These are phyloP conservation scores for Lepus americanus DNA, from an alignment of 2,113 vertebrate genomes.

Conservation along the genomic window DNA sequence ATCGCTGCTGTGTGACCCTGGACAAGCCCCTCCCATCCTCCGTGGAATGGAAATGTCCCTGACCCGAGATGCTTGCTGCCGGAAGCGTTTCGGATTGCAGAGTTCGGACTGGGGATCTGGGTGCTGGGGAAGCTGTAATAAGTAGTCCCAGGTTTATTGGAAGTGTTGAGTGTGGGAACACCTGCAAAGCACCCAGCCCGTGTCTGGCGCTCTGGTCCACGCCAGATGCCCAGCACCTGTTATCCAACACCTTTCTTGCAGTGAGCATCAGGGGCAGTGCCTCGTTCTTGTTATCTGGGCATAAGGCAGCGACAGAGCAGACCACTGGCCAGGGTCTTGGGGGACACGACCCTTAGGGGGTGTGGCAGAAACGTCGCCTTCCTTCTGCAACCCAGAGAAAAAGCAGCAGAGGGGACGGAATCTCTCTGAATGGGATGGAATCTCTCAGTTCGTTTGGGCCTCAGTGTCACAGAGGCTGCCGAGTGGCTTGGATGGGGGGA, in stretches of 20 bases:
- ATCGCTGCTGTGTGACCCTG: background rate
- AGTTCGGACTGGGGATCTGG: background rate
- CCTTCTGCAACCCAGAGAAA: background rate
- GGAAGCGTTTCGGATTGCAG: background rate
- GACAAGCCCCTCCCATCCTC: background rate
- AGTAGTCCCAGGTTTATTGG: background rate
- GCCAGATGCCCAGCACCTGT: background rate
- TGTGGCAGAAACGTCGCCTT: background rate
- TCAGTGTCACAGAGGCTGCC: background rate
- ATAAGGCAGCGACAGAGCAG: background rate
- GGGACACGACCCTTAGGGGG: background rate
- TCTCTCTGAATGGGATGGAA: background rate
- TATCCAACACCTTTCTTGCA: background rate
- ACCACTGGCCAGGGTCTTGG: background rate
- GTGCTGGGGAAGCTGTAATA: background rate
- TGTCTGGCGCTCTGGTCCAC: background rate
- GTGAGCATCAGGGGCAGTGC: background rate
- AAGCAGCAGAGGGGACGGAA: background rate
- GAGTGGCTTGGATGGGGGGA: fast-evolving
- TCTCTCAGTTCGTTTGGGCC: background rate
- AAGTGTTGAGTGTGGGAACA: background rate
- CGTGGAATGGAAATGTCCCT: background rate
- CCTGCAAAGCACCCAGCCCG: background rate
- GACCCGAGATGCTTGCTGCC: background rate
- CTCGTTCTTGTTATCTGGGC: background rate